A percentile compares a stretch with the other conserved stretches of the same genome.
Conservation (phyloP, 2,797 vertebrate genomes). For the Hoplostethus atlanticus region DNA sequence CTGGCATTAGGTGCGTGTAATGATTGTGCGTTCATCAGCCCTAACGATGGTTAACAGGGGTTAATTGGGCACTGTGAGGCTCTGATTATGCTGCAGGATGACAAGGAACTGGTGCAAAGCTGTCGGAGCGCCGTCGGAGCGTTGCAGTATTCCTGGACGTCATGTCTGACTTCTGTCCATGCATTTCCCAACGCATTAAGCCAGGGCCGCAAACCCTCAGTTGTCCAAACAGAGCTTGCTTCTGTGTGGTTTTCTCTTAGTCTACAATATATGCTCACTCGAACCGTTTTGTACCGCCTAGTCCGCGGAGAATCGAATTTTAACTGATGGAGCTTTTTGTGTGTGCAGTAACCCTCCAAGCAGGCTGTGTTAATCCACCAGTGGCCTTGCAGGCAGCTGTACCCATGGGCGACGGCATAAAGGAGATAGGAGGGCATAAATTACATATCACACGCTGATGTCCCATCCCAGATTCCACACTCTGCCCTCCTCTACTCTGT, state of each 20-base stretch:
- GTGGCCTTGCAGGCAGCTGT: conserved; percentile 13
- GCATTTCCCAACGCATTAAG: conserved; percentile 56
- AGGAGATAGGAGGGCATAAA: conserved; percentile 20
- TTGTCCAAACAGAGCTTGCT: conserved; percentile 35
- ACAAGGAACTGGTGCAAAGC: conserved; percentile 56
- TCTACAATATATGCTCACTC: neutral
- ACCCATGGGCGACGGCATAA: neutral
- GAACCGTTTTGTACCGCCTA: neutral
- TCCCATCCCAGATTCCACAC: conserved; percentile 4
- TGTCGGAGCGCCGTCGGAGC: conserved; percentile 50
- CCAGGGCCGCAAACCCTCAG: conserved; percentile 19
- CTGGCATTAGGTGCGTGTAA: conserved; percentile 47
- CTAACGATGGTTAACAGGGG: conserved; percentile 69
- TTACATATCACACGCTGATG: conserved; percentile 24
- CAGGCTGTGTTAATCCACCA: conserved; percentile 18
- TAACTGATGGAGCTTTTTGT: conserved; percentile 7
- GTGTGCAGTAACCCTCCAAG: neutral
- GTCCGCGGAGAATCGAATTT: neutral
- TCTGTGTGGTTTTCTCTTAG: conserved; percentile 11
- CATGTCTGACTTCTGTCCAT: conserved; percentile 45
- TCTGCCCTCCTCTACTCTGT: conserved; percentile 21
- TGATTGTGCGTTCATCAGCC: conserved; percentile 60
- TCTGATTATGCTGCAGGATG: conserved; percentile 62
- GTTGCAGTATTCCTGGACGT: conserved; percentile 26
- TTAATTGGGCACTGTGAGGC: conserved; percentile 72